Base-by-base conservation (phyloP, 2,888 invertebrate species). In the Blera fallax region DNA sequence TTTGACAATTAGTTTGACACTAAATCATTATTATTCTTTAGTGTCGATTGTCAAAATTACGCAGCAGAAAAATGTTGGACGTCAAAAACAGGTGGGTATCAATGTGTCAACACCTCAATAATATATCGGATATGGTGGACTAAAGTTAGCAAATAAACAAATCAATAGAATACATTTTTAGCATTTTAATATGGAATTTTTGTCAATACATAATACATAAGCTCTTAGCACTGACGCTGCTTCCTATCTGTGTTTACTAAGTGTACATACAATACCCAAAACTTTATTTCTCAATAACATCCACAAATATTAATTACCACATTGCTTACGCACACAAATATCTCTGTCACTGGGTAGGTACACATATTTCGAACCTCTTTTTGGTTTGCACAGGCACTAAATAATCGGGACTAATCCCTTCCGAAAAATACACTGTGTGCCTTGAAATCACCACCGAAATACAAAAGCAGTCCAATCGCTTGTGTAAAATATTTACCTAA, bases 381-480 rank as follows among this genome's bases (percentile, higher is more conserved):
- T 40, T 5, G 16, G 40, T 50, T 54, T 40, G 27, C 45, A 32
- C 11, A 67, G 40, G 60, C 43, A 34, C 60, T 58, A 34, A 80
- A 65, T 52, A 65, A 65, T 65, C 72, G 72, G 37, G 50, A 65
- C 58, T 80, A 58, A 73, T 80, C 58, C 58, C 65, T 56, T 64
- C 18, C 14, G 48, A 34, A 65, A 50, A 72, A 32, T 29, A 65
- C 14, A 24, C 32, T 14, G 56, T 43, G 21, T 56, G 16, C 52
- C 14, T 27, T 52, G 34, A 62, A 50, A 8, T 40, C 62, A 62
- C 62, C 60, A 32, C 32, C n/a, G 58, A 56, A 58, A 45, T 40
- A 76, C 40, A 50, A 58, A 84, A 80, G 58, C 74, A 74, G 56
- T 70, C 40, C 67, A 83, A 79, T 74, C 40, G 74, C 37, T 52